Percentiles rank a stretch among this genome's conserved stretches.
Evolutionary conservation across 2,113 vertebrate species (phyloP).

Genomic region (Tauraco erythrolophus): DNA sequence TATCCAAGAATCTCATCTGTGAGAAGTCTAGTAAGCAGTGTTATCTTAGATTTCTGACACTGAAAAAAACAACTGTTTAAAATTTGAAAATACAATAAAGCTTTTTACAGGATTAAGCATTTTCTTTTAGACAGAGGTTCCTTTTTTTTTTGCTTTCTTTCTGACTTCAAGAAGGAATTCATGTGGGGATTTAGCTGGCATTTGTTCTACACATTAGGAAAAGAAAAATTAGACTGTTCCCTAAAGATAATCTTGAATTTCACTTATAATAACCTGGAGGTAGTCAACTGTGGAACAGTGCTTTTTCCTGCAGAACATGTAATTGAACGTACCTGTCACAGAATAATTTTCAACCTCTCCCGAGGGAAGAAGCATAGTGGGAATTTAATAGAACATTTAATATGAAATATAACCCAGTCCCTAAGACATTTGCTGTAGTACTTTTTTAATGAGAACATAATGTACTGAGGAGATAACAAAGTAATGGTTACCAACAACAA

Average conservation of each 20-base stretch:
- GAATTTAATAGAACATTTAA: constrained; percentile 44
- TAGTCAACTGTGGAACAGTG: constrained; percentile 29
- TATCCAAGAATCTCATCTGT: not conserved
- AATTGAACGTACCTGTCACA: constrained; percentile 56
- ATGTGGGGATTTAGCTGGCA: not conserved
- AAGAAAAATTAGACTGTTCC: constrained; percentile 27
- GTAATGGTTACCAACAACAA: not conserved
- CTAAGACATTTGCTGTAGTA: not conserved
- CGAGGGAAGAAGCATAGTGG: not conserved
- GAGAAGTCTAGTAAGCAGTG: not conserved
- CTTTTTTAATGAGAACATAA: constrained; percentile 40
- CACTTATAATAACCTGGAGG: constrained; percentile 31
- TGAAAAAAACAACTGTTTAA: not conserved
- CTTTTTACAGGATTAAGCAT: not conserved
- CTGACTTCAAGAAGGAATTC: not conserved
- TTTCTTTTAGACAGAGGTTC: not conserved
- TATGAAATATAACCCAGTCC: constrained; percentile 29
- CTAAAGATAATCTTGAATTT: constrained; percentile 50
- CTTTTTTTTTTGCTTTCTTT: not conserved
- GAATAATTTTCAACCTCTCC: constrained; percentile 40
- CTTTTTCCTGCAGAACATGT: constrained; percentile 36
- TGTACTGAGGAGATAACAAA: not conserved
- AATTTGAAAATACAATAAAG: not conserved
- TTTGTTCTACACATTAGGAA: not conserved
- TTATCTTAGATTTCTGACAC: not conserved